Base-by-base conservation (phyloP, 2,797 vertebrate species). In the Acridotheres tristis region DNA sequence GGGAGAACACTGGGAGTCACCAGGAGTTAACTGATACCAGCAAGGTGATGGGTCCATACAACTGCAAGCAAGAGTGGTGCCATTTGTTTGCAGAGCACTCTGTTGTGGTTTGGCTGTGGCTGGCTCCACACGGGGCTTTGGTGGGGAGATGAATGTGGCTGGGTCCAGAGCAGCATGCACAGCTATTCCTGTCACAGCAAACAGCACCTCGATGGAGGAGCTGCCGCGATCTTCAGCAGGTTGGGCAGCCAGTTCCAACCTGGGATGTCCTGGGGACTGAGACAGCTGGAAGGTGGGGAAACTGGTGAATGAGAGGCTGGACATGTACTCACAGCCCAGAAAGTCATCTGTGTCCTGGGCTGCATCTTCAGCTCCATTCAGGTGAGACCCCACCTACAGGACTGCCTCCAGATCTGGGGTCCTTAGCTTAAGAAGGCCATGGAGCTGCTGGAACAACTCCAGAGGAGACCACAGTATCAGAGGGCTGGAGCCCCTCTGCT, bases 151-250 rank as follows among this genome's bases (percentile, higher is more conserved):
- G 40, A 40, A 40, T 16, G 40, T 40, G 40, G 40, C 40, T 40
- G 14, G 62, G 63, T 61, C 42, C 30, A 54, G 58, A 92, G 67
- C 71, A 78, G 67, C 2, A 1, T 4, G 5, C 10, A 50, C 42
- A 73, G 34, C 48, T n/a, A 18, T 11, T 66, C 32, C 78, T 89
- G 66, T 34, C 25, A 1, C 40, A 47, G 54, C 62, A 51, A 81
- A 69, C 17, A 1, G 6, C 38, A 20, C 40, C 25, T 75, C 0
- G 0, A 22, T 0, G 1, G 32, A 6, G 0, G 29, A 72, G 51
- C 22, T 16, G 50, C 76, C 1, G 4, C 1, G 4, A 11, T 7
- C 42, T 30, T 26, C 38, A 8, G 26, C 34, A 16, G 54, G 47
- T 16, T 27, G 34, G 72, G 32, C 53, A 50, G 27, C 30, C 51